phyloP scores from a whole-genome alignment of 1,140 invertebrate genomes.

The Orius insidiosus region DNA sequence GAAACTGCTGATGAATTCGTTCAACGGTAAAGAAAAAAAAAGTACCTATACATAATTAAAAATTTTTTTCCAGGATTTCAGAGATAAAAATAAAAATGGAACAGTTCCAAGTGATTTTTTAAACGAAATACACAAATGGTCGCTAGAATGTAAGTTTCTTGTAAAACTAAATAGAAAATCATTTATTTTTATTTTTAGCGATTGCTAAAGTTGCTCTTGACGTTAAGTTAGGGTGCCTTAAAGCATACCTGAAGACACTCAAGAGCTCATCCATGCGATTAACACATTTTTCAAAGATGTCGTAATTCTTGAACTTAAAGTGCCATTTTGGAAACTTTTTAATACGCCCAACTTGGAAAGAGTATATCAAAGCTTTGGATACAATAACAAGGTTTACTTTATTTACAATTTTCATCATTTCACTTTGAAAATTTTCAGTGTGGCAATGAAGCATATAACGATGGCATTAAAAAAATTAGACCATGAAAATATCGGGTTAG shows the following conservation, averaged over 20 bases:
- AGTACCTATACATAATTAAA: no score
- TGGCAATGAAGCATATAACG: slow-evolving; percentile 41
- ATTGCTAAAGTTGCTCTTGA: slow-evolving; percentile 65
- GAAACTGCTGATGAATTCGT: slow-evolving; percentile 54
- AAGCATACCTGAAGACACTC: slow-evolving; percentile 39
- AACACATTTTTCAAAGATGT: slow-evolving; percentile 65
- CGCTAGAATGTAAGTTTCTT: slow-evolving; percentile 61
- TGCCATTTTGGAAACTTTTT: slow-evolving; percentile 63
- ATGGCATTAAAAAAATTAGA: slow-evolving; percentile 27
- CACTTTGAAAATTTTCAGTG: no score
- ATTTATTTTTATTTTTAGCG: slow-evolving; percentile 37
- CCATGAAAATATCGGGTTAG: slow-evolving; percentile 23
- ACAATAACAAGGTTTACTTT: slow-evolving; percentile 42
- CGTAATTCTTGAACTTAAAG: slow-evolving; percentile 54
- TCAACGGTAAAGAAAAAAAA: no score
- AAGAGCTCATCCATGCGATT: slow-evolving; percentile 59
- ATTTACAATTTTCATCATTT: no score
- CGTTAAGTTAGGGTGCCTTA: slow-evolving; percentile 56
- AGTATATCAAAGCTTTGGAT: slow-evolving; percentile 54
- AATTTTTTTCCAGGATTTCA: no score
- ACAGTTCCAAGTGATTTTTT: slow-evolving; percentile 60
- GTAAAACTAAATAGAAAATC: not conserved
- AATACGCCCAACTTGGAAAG: slow-evolving; percentile 53
- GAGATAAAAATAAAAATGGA: slow-evolving; percentile 41
- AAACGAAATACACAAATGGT: slow-evolving; percentile 72